These are phyloP conservation scores for Sabatieria punctata DNA, from an alignment of 2,888 invertebrate species.

Conservation along the genomic window DNA sequence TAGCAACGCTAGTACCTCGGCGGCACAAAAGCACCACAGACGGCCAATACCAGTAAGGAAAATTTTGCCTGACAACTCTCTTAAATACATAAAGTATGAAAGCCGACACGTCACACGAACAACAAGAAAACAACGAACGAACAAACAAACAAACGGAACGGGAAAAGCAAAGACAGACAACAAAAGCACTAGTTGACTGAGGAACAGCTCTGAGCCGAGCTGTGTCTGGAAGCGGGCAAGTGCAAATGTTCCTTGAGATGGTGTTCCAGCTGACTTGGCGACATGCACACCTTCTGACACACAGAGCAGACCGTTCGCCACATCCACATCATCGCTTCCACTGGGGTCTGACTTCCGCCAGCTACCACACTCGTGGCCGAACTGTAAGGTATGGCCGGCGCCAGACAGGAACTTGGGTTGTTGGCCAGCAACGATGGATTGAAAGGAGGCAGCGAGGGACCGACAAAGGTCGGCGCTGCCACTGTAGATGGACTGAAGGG, in stretches of 20 bases:
- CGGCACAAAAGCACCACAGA: too few species aligned
- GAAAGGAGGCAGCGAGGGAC: slow-evolving; percentile 6
- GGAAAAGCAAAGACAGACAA: too few species aligned
- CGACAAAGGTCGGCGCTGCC: background rate
- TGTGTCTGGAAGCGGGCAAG: slow-evolving; percentile 12
- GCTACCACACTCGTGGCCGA: too few species aligned
- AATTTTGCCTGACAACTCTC: too few species aligned
- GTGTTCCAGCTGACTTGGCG: slow-evolving; percentile 18
- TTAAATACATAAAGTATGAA: background rate
- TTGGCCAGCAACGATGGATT: background rate
- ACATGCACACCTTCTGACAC: slow-evolving; percentile 20
- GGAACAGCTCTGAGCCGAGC: too few species aligned
- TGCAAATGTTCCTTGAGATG: slow-evolving; percentile 22
- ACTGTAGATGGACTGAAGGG: too few species aligned
- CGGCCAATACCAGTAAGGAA: background rate
- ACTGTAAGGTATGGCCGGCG: background rate
- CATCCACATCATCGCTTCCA: slow-evolving; percentile 28
- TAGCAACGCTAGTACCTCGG: too few species aligned
- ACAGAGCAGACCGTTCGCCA: slow-evolving; percentile 32
- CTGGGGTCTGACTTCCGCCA: background rate
- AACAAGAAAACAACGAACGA: background rate
- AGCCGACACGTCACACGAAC: background rate
- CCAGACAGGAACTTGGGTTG: background rate
- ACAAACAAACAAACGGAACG: too few species aligned
- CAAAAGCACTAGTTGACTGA: too few species aligned